Base-by-base conservation (phyloP, 2,888 invertebrate species). In the Cabera pusaria region DNA sequence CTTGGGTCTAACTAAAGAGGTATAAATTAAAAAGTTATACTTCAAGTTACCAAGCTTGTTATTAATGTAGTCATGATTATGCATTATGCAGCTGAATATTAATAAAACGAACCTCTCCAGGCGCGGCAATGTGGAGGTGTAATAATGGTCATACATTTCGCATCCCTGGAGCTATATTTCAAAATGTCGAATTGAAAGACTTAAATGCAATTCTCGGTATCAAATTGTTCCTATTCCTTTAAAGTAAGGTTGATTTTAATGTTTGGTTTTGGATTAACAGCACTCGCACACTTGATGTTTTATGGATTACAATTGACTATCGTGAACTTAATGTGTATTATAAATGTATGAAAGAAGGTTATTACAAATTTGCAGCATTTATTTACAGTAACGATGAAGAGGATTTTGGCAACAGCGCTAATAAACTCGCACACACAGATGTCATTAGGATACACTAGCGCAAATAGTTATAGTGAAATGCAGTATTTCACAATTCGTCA, bases 71-170 rank as follows among this genome's bases (percentile, higher is more conserved):
- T 20, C 28, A 28, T 31, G 6, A 16, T 12, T 14, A 23, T 44
- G 12, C 18, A 43, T 44, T 19, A 26, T 49, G 16, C 24, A 43
- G 40, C 39, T 27, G 29, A 37, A 45, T 38, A 37, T 48, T 52
- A 49, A 44, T 45, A 45, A 44, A 44, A 50, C 38, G 32, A 31
- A 49, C 56, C 48, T 45, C 44, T 47, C 49, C 46, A 41, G 56
- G 63, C 64, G 66, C 67, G 64, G 63, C 57, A 59, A 47, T 43
- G 59, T 60, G 50, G 64, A 61, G 53, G 56, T 49, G 59, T 52
- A 59, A 63, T 63, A 63, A 71, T 65, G 60, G 60, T 66, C 64
- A 65, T 74, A 65, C 73, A 74, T 75, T 71, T 65, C 49, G 57
- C 61, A 63, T 68, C 64, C 57, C 61, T 57, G 60, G 60, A 63